A percentile compares a stretch with the other conserved stretches of the same genome.
phyloP scores from a whole-genome alignment of 2,797 vertebrate species.

The Halcyon chelicuti region DNA sequence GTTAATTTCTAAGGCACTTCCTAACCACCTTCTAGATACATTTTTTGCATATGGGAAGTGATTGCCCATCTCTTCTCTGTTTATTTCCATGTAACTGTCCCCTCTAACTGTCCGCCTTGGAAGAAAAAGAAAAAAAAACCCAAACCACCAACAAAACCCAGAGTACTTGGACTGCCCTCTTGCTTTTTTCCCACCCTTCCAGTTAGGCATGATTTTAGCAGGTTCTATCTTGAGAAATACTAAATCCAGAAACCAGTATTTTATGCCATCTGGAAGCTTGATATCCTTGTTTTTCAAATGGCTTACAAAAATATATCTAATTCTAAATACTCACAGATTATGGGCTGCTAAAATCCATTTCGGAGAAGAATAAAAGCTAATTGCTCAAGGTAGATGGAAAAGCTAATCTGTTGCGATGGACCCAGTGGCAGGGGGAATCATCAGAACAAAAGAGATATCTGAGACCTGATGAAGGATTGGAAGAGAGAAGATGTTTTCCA shows the following conservation, averaged over 20 bases:
- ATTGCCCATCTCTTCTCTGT: background rate
- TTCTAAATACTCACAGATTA: conserved; percentile 44
- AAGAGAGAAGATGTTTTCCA: background rate
- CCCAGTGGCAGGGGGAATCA: background rate
- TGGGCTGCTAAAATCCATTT: background rate
- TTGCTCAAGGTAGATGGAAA: background rate
- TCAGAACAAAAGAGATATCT: background rate
- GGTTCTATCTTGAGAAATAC: conserved; percentile 59
- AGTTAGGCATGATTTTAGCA: conserved; percentile 54
- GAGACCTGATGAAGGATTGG: background rate
- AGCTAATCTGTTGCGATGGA: background rate
- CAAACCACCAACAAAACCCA: background rate
- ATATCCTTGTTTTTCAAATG: conserved; percentile 61
- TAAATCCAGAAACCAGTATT: conserved; percentile 61
- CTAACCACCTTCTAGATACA: background rate
- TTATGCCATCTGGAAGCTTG: conserved; percentile 64
- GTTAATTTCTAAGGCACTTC: background rate
- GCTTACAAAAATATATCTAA: conserved; percentile 46
- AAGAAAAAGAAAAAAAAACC: background rate
- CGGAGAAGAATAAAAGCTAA: background rate
- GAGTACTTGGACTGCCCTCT: conserved; percentile 24
- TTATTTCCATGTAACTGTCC: background rate
- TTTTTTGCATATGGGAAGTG: background rate
- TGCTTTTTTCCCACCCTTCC: conserved; percentile 24
- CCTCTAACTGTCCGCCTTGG: background rate